Percentiles rank a stretch among this genome's conserved stretches.
phyloP scores from a whole-genome alignment of 2,113 vertebrate genomes.

The Istiophorus platypterus region DNA sequence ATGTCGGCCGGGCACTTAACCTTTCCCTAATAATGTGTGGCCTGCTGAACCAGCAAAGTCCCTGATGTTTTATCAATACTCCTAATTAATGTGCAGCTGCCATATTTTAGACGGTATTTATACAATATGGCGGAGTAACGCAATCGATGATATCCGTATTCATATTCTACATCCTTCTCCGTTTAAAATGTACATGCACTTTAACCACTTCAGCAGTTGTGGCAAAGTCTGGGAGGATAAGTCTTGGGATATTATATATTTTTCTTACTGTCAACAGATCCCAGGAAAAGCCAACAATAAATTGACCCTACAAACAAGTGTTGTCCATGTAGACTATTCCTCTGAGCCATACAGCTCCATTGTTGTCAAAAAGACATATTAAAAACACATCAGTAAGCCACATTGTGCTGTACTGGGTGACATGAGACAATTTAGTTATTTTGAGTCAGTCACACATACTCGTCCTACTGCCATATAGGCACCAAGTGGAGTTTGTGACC shows the following conservation, averaged over 20 bases:
- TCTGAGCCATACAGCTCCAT: background rate
- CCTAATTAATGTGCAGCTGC: conserved; percentile 80
- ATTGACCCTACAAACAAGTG: background rate
- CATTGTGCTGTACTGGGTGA: background rate
- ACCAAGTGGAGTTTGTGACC: no score
- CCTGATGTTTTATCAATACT: conserved; percentile 80
- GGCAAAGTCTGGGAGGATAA: conserved; percentile 14
- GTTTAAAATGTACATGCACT: conserved; percentile 46
- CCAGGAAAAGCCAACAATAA: background rate
- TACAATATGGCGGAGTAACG: conserved; percentile 72
- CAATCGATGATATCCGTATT: conserved; percentile 71
- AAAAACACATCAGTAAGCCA: no score
- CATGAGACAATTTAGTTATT: background rate
- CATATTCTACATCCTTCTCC: conserved; percentile 43
- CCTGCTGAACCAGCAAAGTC: conserved; percentile 82
- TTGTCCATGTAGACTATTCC: background rate
- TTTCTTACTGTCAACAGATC: background rate
- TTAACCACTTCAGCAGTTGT: conserved; percentile 13
- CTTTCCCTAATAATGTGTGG: conserved; percentile 81
- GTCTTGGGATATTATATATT: background rate
- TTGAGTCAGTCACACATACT: background rate
- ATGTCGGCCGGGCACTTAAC: conserved; percentile 79
- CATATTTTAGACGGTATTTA: conserved; percentile 77
- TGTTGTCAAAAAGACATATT: background rate
- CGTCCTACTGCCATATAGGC: background rate